Conservation (phyloP, 2,113 vertebrate species). For the Colaptes auratus region DNA sequence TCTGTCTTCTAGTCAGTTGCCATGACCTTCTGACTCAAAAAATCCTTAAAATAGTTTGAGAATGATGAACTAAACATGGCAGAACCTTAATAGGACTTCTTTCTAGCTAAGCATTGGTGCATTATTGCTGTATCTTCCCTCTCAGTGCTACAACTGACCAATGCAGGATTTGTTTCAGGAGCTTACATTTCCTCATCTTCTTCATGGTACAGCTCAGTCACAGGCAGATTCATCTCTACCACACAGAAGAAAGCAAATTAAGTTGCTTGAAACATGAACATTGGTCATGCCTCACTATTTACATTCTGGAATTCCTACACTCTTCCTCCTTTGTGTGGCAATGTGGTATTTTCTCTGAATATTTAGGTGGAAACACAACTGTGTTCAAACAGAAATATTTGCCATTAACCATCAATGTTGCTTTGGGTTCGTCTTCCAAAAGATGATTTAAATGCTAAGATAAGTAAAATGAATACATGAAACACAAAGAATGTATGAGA, state of each 20-base stretch:
- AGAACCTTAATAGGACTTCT: neutral
- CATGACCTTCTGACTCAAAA: neutral
- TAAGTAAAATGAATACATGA: neutral
- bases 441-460: slow-evolving; percentile 1
- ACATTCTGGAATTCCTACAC: neutral
- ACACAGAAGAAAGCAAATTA: neutral
- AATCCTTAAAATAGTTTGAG: neutral
- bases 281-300: neutral
- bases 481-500: neutral
- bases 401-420: neutral
- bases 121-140: neutral
- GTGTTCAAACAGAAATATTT: neutral
- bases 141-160: accelerated
- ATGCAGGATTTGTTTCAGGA: neutral
- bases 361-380: neutral
- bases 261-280: neutral
- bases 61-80: neutral
- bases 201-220: neutral
- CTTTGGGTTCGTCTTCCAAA: neutral
- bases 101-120: neutral
- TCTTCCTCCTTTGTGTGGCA: neutral
- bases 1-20: neutral
- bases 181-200: neutral
- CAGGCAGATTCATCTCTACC: neutral
- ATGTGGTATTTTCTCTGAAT: neutral